Base-by-base conservation (phyloP, 2,888 invertebrate species). In the Timema cristinae region DNA sequence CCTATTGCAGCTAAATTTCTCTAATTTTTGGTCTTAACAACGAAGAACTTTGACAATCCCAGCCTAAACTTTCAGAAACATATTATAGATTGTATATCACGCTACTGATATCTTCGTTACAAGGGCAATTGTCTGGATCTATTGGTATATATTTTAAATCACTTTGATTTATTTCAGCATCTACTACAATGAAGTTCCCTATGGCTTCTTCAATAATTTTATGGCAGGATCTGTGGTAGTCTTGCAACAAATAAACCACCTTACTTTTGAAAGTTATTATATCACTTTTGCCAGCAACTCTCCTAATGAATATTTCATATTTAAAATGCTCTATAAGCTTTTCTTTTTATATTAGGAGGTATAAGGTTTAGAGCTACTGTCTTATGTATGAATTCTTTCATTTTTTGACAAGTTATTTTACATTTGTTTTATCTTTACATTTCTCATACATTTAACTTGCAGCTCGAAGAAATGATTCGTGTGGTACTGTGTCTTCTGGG, bases 1-100 rank as follows among this genome's bases (percentile, higher is more conserved):
- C 61, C 61, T 61, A 61, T 61, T 61, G 61, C 61, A 61, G 61
- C 61, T 9, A 16, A 47, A 47, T 61, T 61, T 11, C 16, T 61
- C 32, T 61, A 16, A 47, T 15, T 16, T 47, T 61, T 61, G 16
- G 61, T 16, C 47, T 15, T 61, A 61, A 16, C 16, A 16, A 16
- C 47, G 61, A 61, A 47, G 61, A 61, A 47, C 7, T 7, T 61
- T 61, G 61, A 16, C 61, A 61, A 16, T 61, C 16, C 16, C 61
- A 61, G 32, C 32, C 61, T 61, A 9, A 61, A 61, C 32, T 61
- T 47, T 61, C 61, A 6, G 61, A 8, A 7, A 61, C 61, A 61
- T 61, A 61, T 47, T 61, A 47, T 61, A 10, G 32, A 61, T 61
- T 61, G 32, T 16, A 61, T 61, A 47, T 47, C 15, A 61, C 61